A percentile compares a stretch with the other conserved stretches of the same genome.
Conservation (phyloP, 2,113 vertebrate genomes). For the Nipponia nippon region DNA sequence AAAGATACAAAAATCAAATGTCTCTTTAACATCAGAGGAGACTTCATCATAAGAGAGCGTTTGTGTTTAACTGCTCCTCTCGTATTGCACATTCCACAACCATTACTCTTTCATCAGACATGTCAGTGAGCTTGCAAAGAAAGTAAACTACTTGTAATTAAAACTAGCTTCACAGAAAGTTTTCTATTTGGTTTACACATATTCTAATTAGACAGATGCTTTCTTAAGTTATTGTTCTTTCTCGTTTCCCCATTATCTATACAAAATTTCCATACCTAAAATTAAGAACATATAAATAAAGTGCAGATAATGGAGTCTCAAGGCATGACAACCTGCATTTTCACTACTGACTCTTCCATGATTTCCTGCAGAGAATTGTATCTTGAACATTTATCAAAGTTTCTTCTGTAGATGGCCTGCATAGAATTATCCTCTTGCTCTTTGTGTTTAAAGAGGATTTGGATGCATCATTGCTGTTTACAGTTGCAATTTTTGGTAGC, state of each 20-base stretch:
- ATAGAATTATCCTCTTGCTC: background rate
- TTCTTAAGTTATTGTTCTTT: background rate
- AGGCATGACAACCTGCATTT: background rate
- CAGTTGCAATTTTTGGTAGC: background rate
- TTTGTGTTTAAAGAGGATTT: background rate
- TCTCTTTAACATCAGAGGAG: background rate
- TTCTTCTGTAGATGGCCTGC: background rate
- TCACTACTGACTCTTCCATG: background rate
- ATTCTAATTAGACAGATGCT: background rate
- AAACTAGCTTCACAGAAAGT: background rate
- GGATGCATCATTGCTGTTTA: background rate
- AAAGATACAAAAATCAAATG: background rate
- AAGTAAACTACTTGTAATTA: background rate
- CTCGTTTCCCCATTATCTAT: background rate
- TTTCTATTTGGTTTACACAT: background rate
- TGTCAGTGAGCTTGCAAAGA: background rate
- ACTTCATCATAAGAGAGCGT: background rate
- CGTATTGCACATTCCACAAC: background rate
- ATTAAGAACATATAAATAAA: background rate
- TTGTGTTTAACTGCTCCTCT: background rate
- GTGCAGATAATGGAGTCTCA: background rate
- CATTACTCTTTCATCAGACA: background rate
- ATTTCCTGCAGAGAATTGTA: background rate
- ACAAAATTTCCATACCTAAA: background rate
- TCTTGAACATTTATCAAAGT: background rate